Conservation (phyloP, 1,140 invertebrate species). For the Dreissena polymorpha region DNA sequence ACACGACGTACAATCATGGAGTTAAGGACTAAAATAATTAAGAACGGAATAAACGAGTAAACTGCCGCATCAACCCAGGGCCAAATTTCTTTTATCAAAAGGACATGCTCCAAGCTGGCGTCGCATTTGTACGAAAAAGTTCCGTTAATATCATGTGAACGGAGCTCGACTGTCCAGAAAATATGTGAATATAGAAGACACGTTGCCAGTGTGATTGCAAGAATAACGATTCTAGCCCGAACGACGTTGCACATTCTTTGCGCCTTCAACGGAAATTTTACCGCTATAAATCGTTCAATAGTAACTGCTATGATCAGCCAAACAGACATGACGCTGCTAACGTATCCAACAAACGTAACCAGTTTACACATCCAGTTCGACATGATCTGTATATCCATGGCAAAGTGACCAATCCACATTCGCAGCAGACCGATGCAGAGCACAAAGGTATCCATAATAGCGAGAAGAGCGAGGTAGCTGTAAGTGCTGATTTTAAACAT, state of each 20-base stretch:
- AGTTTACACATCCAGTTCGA: conserved; percentile 71
- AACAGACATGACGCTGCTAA: conserved; percentile 73
- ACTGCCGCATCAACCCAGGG: conserved; percentile 76
- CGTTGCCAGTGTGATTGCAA: conserved; percentile 56
- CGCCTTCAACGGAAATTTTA: conserved; percentile 73
- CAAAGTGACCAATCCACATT: conserved; percentile 71
- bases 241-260: conserved; percentile 68
- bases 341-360: conserved; percentile 67
- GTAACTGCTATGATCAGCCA: conserved; percentile 79
- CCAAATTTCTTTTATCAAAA: conserved; percentile 70
- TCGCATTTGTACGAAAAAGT: conserved; percentile 41
- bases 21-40: conserved; percentile 72
- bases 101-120: conserved; percentile 51
- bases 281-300: conserved; percentile 75
- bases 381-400: conserved; percentile 59
- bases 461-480: conserved; percentile 71
- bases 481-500: conserved; percentile 68
- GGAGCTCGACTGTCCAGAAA: conserved; percentile 66
- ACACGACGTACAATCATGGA: conserved; percentile 69
- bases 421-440: conserved; percentile 72
- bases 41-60: conserved; percentile 74
- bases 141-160: background rate
- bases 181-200: conserved; percentile 69
- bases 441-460: conserved; percentile 71
- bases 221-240: conserved; percentile 60